These are phyloP conservation scores for Drosophila nannoptera DNA, from an alignment of 1,140 invertebrate species.

Conservation along the genomic window DNA sequence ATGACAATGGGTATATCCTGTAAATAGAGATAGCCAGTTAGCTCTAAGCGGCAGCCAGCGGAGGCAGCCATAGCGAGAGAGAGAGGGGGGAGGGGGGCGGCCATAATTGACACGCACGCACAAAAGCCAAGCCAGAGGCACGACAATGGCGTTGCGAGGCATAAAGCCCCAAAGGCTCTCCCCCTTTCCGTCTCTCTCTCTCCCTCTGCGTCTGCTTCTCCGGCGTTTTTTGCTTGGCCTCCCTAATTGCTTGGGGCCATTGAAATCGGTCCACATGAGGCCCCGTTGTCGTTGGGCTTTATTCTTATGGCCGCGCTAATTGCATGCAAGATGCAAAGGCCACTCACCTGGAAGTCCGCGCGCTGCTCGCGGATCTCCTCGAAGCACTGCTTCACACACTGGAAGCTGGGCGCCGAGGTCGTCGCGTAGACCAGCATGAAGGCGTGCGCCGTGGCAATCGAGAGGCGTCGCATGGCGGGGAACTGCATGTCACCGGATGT, in stretches of 20 bases:
- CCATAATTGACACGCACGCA: slow-evolving; percentile 63
- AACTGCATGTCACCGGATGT: slow-evolving; percentile 93
- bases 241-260: slow-evolving; percentile 45
- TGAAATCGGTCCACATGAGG: slow-evolving; percentile 35
- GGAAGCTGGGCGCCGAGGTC: slow-evolving; percentile 87
- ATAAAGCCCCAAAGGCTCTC: slow-evolving; percentile 14
- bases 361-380: slow-evolving; percentile 90
- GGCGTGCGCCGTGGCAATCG: slow-evolving; percentile 93
- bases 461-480: slow-evolving; percentile 91
- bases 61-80: slow-evolving; percentile 25
- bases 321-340: slow-evolving; percentile 63
- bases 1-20: slow-evolving; percentile 92
- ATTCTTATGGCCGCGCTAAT: slow-evolving; percentile 43
- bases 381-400: slow-evolving; percentile 88
- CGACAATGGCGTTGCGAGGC: slow-evolving; percentile 17
- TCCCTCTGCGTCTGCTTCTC: no score
- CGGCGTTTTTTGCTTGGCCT: neutral
- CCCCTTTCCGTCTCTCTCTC: neutral
- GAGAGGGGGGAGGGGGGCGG: neutral
- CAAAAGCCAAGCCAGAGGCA: slow-evolving; percentile 18
- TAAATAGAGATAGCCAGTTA: slow-evolving; percentile 43
- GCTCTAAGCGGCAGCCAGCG: slow-evolving; percentile 12
- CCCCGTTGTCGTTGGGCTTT: slow-evolving; percentile 4
- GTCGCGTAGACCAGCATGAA: slow-evolving; percentile 94
- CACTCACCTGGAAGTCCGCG: slow-evolving; percentile 84